Percentiles rank a stretch among this genome's conserved stretches.
phyloP scores from a whole-genome alignment of 2,797 vertebrate genomes.

The Ispidina picta region DNA sequence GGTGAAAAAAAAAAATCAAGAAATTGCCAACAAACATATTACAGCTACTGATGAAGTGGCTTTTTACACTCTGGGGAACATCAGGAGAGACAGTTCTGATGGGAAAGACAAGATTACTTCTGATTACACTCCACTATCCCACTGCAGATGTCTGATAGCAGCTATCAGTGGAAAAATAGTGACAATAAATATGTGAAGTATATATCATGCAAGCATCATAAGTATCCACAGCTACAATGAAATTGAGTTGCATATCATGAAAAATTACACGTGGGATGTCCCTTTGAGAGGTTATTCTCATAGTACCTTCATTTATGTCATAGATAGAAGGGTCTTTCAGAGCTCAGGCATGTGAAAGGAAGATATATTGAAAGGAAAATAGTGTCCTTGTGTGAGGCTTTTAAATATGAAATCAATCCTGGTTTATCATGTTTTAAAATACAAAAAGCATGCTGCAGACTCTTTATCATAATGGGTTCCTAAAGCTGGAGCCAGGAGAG shows the following conservation, averaged over 20 bases:
- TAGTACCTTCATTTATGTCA: not conserved
- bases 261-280: not conserved
- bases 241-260: constrained; percentile 4
- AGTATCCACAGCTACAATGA: not conserved
- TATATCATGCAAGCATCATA: not conserved
- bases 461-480: not conserved
- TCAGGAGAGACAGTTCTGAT: constrained; percentile 16
- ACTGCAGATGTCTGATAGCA: not conserved
- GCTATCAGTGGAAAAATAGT: constrained; percentile 30
- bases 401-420: not conserved
- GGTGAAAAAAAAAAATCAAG: constrained; percentile 40
- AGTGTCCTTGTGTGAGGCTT: not conserved
- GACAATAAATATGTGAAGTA: constrained; percentile 2
- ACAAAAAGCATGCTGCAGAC: not conserved
- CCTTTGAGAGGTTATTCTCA: constrained; percentile 12
- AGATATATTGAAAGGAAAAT: not conserved
- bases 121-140: constrained; percentile 20
- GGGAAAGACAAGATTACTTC: constrained; percentile 29
- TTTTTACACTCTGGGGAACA: constrained; percentile 43
- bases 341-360: not conserved
- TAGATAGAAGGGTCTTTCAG: not conserved
- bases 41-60: constrained; percentile 44
- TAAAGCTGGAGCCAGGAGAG: not conserved
- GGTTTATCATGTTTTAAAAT: not conserved
- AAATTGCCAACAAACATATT: constrained; percentile 62